Percentiles rank a stretch among this genome's conserved stretches.
phyloP scores from a whole-genome alignment of 2,113 vertebrate genomes.

The Dendrocopos noguchii region DNA sequence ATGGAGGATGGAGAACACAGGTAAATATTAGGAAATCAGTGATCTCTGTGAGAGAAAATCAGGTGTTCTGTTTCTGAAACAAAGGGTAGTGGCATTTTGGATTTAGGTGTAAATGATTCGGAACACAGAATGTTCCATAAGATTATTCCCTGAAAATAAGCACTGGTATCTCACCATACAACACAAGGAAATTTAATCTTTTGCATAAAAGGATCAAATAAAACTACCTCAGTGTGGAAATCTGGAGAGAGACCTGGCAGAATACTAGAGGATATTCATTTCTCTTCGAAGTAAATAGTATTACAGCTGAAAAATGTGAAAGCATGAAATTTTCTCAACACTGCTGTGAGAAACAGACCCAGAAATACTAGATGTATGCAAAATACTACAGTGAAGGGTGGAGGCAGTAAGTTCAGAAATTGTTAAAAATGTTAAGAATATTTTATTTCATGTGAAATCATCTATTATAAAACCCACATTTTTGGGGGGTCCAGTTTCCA shows the following conservation, averaged over 20 bases:
- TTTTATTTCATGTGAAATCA: constrained; percentile 4
- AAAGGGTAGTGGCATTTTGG: constrained; percentile 7
- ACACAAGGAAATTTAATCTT: constrained; percentile 47
- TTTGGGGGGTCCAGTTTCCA: background rate
- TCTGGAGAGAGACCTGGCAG: constrained; percentile 21
- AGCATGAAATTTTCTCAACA: constrained; percentile 66
- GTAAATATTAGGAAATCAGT: constrained; percentile 10
- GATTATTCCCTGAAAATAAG: constrained; percentile 45
- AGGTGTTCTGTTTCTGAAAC: constrained; percentile 57
- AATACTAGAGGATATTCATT: constrained; percentile 39
- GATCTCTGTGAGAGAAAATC: constrained; percentile 24
- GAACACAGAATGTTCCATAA: background rate
- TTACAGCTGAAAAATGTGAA: constrained; percentile 49
- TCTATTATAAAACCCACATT: background rate
- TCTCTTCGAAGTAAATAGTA: constrained; percentile 56
- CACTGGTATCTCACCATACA: constrained; percentile 5
- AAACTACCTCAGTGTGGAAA: constrained; percentile 47
- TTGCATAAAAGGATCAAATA: constrained; percentile 59
- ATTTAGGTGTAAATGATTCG: background rate
- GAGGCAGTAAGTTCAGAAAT: background rate
- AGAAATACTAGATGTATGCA: constrained; percentile 23
- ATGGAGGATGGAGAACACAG: constrained; percentile 32
- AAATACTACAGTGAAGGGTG: background rate
- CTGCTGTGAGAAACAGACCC: constrained; percentile 25
- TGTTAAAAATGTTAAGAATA: background rate